Conservation (phyloP, 2,113 vertebrate genomes). For the Bolborhynchus lineola region DNA sequence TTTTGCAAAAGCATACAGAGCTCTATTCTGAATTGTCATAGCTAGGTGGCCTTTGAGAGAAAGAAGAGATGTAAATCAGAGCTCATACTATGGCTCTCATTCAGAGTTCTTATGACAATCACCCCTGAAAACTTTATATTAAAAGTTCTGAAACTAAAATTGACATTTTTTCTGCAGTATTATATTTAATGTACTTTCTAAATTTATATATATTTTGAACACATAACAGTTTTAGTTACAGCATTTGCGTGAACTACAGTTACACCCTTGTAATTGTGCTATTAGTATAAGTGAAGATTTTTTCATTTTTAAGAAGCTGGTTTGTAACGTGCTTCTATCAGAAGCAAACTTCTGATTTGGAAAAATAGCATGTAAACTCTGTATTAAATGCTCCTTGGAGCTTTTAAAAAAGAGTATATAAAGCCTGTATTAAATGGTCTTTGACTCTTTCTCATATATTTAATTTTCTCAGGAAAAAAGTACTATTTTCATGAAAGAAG, state of each 20-base stretch:
- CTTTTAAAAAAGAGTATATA: background rate
- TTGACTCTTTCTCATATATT: background rate
- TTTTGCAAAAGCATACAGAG: background rate
- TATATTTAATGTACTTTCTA: background rate
- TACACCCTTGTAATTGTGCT: background rate
- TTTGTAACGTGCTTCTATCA: background rate
- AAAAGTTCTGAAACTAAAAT: background rate
- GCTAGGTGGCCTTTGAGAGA: background rate
- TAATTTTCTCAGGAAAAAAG: background rate
- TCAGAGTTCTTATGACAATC: background rate
- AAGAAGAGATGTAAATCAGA: background rate
- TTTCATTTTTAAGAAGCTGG: background rate
- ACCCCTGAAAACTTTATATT: background rate
- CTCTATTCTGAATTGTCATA: background rate
- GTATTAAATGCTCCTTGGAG: background rate
- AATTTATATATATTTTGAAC: background rate
- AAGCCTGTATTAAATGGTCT: background rate
- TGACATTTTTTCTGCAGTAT: background rate
- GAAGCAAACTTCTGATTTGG: background rate
- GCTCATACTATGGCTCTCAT: background rate
- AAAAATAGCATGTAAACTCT: background rate
- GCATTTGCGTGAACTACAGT: background rate
- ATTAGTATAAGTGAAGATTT: background rate
- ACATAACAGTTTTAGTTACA: background rate
- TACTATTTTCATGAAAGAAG: background rate